Conservation (phyloP, 1,140 invertebrate species). For the Drosophila biarmipes region DNA sequence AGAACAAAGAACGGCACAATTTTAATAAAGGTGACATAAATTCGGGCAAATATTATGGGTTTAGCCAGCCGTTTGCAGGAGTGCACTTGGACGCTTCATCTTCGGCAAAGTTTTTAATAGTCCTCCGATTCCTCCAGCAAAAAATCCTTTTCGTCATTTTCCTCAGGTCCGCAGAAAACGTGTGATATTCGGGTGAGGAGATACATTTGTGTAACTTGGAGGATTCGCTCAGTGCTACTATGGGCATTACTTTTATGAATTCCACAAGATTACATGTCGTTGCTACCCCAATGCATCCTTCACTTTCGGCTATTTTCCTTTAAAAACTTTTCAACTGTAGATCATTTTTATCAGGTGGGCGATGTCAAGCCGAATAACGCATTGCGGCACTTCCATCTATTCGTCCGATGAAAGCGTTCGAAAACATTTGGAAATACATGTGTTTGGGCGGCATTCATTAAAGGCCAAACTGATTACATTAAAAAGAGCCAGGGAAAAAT, state of each 20-base stretch:
- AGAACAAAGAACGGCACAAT: too few relatives aligned
- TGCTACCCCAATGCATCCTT: conserved; percentile 1
- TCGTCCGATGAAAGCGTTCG: background rate
- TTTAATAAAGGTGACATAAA: too few relatives aligned
- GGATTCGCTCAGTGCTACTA: conserved; percentile 8
- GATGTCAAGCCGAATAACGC: conserved; percentile 7
- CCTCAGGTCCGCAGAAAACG: too few relatives aligned
- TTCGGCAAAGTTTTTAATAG: too few relatives aligned
- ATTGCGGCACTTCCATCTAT: background rate
- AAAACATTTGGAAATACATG: background rate
- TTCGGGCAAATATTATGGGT: too few relatives aligned
- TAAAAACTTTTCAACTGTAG: background rate
- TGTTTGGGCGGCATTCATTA: background rate
- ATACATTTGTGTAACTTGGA: background rate
- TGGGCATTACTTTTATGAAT: background rate
- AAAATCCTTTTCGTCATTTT: too few relatives aligned
- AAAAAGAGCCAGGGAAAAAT: too few relatives aligned
- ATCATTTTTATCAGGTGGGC: conserved; percentile 6
- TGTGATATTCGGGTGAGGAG: too few relatives aligned
- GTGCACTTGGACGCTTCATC: too few relatives aligned
- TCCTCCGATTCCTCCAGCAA: too few relatives aligned
- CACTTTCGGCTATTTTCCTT: background rate
- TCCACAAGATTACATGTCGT: background rate
- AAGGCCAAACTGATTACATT: background rate
- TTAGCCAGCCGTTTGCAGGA: too few relatives aligned